Evolutionary conservation across 2,113 vertebrate genomes (phyloP).

Genomic region (Heloderma charlesbogerti): DNA sequence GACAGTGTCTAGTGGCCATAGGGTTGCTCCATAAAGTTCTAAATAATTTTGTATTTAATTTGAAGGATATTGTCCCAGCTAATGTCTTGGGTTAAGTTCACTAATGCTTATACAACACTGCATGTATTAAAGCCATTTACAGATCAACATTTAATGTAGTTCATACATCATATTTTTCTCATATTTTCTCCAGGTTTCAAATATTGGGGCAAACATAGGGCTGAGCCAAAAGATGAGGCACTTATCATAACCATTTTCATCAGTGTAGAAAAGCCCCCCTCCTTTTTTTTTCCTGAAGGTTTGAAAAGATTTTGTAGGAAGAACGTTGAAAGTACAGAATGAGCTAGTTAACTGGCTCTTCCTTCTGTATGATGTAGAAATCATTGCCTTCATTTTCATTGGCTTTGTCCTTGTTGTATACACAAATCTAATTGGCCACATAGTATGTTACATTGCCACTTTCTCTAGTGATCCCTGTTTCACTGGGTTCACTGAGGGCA

Average conservation of each 20-base stretch:
- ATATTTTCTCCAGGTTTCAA: background rate
- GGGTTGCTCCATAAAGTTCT: too few relatives aligned
- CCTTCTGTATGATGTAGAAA: background rate
- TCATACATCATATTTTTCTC: background rate
- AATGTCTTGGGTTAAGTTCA: background rate
- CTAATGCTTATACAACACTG: background rate
- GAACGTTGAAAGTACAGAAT: background rate
- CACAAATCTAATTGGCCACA: background rate
- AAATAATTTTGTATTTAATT: background rate
- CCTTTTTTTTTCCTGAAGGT: too few relatives aligned
- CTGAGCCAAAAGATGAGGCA: background rate
- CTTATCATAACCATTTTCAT: background rate
- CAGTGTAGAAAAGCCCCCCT: background rate
- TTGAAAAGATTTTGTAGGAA: background rate
- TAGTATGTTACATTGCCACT: background rate
- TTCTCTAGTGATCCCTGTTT: background rate
- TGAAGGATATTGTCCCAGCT: background rate
- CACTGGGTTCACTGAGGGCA: too few relatives aligned
- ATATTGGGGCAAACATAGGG: background rate
- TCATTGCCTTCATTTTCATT: background rate
- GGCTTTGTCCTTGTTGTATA: background rate
- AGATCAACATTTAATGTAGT: background rate
- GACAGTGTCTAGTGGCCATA: too few relatives aligned
- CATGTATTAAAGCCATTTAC: slow-evolving; percentile 5
- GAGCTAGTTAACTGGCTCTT: background rate